Base-by-base conservation (phyloP, 2,113 vertebrate species). In the Hydrochoerus hydrochaeris region DNA sequence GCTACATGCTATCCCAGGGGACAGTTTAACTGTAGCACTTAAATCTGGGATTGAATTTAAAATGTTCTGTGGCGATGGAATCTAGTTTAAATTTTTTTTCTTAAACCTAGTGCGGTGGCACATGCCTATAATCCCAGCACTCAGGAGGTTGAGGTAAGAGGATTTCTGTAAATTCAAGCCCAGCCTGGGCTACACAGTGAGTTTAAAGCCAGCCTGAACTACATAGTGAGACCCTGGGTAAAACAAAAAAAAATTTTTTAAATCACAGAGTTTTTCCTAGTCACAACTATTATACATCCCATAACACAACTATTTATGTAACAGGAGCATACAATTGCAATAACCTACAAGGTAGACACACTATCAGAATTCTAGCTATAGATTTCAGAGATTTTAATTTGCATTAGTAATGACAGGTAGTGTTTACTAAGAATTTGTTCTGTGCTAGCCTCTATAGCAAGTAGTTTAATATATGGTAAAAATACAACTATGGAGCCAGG, bases 381-480 rank as follows among this genome's bases (percentile, higher is more conserved):
- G 85, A 84, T 77, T 94, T 30, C 57, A 49, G 35, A 69, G n/a
- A 73, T 49, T 92, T 65, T 30, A 24, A 86, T 94, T 30, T 62
- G 41, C 1, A 69, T 80, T 93, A 57, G 20, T 52, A 87, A 93
- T 44, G 35, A 63, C 11, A 49, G 32, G 7, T 91, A 71, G 65
- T 22, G 17, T 67, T 83, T 90, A 65, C 60, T 80, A 83, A 94
- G 41, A 49, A 77, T 83, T 92, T 95, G 57, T 49, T 84, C 65
- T 57, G 38, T 54, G 71, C 65, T 44, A 83, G 52, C 57, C 30
- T 8, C 30, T 57, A 35, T 82, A 19, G 52, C 77, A 10, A 90
- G n/a, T 24, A 78, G n/a, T 90, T 87, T 20, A 85, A 91, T 2
- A 14, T 24, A 69, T 46, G 28, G n/a, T 24, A 12, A 85, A 91